Base-by-base conservation (phyloP, 2,888 invertebrate species). In the Sympetrum striolatum region DNA sequence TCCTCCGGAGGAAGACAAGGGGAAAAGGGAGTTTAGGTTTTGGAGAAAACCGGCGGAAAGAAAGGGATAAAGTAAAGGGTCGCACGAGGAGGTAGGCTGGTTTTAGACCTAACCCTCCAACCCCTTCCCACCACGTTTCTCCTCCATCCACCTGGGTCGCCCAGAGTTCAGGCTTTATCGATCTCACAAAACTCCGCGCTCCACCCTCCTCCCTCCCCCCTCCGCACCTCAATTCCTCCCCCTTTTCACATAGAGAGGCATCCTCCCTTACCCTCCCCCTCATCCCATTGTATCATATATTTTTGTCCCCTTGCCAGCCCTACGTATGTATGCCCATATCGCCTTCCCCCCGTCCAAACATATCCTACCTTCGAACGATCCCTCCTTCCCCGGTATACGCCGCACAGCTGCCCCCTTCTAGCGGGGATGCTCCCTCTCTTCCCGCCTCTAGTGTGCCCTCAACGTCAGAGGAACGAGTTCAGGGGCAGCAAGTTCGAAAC, bases 151-250 rank as follows among this genome's bases (percentile, higher is more conserved):
- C 58, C 86, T 58, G 60, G 58, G 58, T 60, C 86, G 58, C 86
- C 86, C 86, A 35, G 86, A 64, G 86, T 86, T 86, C 86, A 86
- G 37, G 86, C 86, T 86, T 86, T 64, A 86, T 86, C 86, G 86
- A 86, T 86, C 86, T 86, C 86, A 37, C 60, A 60, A 86, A 86
- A 86, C 60, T 60, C 73, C 73, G 73, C 73, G 73, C 73, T 60
- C 31, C 58, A 58, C 37, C 35, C 31, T 80, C 31, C 80, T 39
- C 5, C 22, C 60, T 37, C 25, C 58, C 35, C 82, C 18, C 53
- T 6, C 35, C 37, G 35, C 37, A 31, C 8, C 60, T 64, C 64
- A 6, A 15, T 22, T 12, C 25, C 35, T 58, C 35, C 37, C 4
- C 60, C 82, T 58, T n/a, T 35, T 15, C 31, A n/a, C 25, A n/a